Conservation (phyloP, 2,888 invertebrate genomes). For the Amblyteles armatorius region DNA sequence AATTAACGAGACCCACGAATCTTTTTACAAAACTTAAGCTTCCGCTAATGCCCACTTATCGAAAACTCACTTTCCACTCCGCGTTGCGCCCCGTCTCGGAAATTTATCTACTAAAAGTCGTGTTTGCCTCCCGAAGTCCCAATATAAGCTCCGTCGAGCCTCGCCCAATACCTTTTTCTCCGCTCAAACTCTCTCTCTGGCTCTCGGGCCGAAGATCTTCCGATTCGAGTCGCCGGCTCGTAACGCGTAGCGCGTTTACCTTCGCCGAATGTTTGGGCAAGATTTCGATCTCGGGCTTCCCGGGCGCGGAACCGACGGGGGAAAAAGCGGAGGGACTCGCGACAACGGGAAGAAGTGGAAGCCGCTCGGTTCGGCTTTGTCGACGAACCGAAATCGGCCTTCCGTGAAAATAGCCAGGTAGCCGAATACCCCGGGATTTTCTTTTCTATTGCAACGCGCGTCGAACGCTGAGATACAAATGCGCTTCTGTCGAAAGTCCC, state of each 20-base stretch:
- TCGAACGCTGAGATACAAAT: conserved; percentile 57
- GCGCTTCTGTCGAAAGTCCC: not conserved
- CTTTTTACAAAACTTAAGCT: conserved; percentile 3
- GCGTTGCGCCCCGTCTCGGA: conserved; percentile 2
- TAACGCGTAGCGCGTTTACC: conserved; percentile 36
- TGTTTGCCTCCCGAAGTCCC: conserved; percentile 66
- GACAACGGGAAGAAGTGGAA: conserved; percentile 27
- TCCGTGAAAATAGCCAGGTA: conserved; percentile 82
- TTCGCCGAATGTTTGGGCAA: conserved; percentile 61
- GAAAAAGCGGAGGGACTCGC: conserved; percentile 15
- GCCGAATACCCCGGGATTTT: conserved; percentile 66
- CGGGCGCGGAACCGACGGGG: conserved; percentile 11
- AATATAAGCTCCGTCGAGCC: conserved; percentile 57
- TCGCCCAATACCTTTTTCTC: not conserved
- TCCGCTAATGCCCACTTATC: conserved; percentile 35
- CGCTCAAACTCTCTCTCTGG: conserved; percentile 10
- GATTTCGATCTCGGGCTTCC: conserved; percentile 54
- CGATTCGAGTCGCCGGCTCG: conserved; percentile 12
- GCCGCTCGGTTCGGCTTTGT: conserved; percentile 49
- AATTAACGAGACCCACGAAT: conserved; percentile 63
- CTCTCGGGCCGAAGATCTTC: conserved; percentile 2
- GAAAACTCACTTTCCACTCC: conserved; percentile 8
- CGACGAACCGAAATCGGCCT: conserved; percentile 66
- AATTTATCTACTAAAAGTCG: conserved; percentile 65
- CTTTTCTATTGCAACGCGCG: conserved; percentile 25